Evolutionary conservation across 2,113 vertebrate species (phyloP).

Genomic region (Halichoerus grypus): DNA sequence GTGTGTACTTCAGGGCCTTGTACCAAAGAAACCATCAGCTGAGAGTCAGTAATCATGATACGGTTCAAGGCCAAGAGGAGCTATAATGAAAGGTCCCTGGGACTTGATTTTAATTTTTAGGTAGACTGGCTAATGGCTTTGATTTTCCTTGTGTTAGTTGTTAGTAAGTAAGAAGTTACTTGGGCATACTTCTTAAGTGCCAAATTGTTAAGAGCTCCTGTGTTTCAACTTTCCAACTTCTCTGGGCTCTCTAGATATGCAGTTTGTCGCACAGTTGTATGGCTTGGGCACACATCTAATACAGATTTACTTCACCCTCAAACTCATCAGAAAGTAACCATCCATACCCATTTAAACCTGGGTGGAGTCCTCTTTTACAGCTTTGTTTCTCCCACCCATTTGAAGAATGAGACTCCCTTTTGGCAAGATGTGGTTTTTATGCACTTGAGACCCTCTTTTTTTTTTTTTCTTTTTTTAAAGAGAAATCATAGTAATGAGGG

Average conservation of each 20-base stretch:
- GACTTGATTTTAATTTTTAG: background rate
- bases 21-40: background rate
- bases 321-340: background rate
- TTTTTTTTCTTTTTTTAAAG: background rate
- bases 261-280: background rate
- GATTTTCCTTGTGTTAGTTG: background rate
- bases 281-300: background rate
- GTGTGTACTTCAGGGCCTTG: background rate
- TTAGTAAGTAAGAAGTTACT: background rate
- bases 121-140: constrained; percentile 34
- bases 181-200: background rate
- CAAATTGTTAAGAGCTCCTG: background rate
- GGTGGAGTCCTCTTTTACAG: background rate
- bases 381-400: background rate
- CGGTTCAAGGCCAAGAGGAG: background rate
- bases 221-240: background rate
- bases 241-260: background rate
- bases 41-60: background rate
- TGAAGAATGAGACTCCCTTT: background rate
- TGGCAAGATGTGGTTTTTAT: background rate
- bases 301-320: background rate
- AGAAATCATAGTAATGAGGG: background rate
- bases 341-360: background rate
- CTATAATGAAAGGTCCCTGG: background rate
- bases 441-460: background rate